Base-by-base conservation (phyloP, 2,888 invertebrate species). In the Drosophila leonis region DNA sequence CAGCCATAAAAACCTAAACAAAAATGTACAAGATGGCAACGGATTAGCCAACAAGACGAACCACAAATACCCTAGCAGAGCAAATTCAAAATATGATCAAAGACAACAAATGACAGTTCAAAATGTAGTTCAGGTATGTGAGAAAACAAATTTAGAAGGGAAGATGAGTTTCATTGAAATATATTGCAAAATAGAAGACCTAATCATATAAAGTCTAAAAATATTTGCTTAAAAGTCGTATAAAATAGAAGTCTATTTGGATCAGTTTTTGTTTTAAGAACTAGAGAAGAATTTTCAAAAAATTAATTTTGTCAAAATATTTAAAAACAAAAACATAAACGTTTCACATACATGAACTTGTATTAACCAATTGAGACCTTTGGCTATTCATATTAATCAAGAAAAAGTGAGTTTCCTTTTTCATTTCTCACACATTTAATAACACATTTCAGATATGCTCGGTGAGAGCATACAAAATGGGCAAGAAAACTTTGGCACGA, bases 1-100 rank as follows among this genome's bases (percentile, higher is more conserved):
- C 73, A 78, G 78, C 66, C 61, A 77, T 73, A 78, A 80, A 72
- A 80, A 57, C 70, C 70, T 60, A 65, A 61, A 69, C 65, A 59
- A 63, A 63, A 55, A 63, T 37, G 24, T 27, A 29, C 24, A 48
- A 29, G 24, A n/a, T 9, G 42, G 20, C 29, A 24, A n/a, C 9
- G 20, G 2, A 10, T 24, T 27, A 12, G 2, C 12, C 4, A 29
- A 13, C 15, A 42, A 20, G 20, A 18, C 55, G 55, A 31, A 56
- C 2, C 15, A 7, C 12, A 10, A 42, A 42, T 56, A 18, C 55
- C 15, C 55, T 48, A 24, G 24, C 4, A 4, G 4, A 8, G 15
- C 1, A 13, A 20, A 13, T 20, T 5, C 1, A 9, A 37, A 15
- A 37, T 15, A 7, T 15, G 15, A n/a, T 10, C 1, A 6, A 31